A percentile compares a stretch with the other conserved stretches of the same genome.
Evolutionary conservation across 1,140 invertebrate genomes (phyloP).

Genomic region (Choristoneura fumiferana): DNA sequence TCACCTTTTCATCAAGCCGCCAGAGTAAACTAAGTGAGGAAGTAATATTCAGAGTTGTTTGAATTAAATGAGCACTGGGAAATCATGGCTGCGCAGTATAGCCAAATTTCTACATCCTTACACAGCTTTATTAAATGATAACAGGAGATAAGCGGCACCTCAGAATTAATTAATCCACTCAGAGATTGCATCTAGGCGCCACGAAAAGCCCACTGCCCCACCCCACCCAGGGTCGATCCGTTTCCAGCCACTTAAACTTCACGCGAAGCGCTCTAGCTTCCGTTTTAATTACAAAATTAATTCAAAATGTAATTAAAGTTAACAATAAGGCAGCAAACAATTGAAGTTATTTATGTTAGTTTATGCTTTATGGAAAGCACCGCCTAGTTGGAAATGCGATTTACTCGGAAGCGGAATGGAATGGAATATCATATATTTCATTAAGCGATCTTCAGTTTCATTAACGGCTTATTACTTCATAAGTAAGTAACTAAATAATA

Average conservation of each 20-base stretch:
- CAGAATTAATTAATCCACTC: conserved; percentile 78
- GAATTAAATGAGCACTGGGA: conserved; percentile 19
- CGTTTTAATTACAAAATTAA: conserved; percentile 79
- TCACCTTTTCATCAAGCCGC: too few relatives aligned
- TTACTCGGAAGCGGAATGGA: conserved; percentile 29
- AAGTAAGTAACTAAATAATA: too few relatives aligned
- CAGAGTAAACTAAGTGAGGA: too few relatives aligned
- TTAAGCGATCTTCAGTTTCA: conserved; percentile 1
- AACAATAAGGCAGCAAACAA: conserved; percentile 78
- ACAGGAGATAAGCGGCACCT: conserved; percentile 75
- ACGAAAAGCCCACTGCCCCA: conserved; percentile 50
- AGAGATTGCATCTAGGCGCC: conserved; percentile 71
- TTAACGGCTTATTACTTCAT: too few relatives aligned
- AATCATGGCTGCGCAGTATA: conserved; percentile 39
- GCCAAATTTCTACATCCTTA: conserved; percentile 54
- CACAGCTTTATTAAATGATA: conserved; percentile 75
- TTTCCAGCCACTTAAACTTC: conserved; percentile 78
- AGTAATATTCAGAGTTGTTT: background rate
- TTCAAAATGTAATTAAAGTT: conserved; percentile 79
- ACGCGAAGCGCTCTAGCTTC: conserved; percentile 75
- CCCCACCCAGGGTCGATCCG: conserved; percentile 67
- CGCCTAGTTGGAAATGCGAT: conserved; percentile 42
- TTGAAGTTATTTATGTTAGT: conserved; percentile 78
- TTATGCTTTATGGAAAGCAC: conserved; percentile 65
- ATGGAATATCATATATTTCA: conserved; percentile 26